Base-by-base conservation (phyloP, 1,140 invertebrate genomes). In the Ceratoteleas bidentatus region DNA sequence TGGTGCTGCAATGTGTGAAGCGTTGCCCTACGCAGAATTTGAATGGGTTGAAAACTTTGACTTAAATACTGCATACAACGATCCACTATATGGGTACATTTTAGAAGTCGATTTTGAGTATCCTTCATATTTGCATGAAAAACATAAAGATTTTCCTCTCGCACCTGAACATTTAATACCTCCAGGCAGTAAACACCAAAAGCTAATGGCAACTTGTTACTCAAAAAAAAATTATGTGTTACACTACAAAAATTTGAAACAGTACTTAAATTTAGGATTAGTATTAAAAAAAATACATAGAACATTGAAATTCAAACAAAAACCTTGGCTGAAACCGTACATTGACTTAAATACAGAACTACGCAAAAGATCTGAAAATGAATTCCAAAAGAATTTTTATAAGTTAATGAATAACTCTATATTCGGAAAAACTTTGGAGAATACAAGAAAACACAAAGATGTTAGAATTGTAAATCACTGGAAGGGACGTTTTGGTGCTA, bases 1-100 rank as follows among this genome's bases (percentile, higher is more conserved):
- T 89, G 93, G 92, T 11, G 89, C 80, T 62, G 88, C 89, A 9
- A 92, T 93, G 91, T 88, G 83, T 14, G 82, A 90, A 75, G 81
- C 72, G 70, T 83, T 93, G 40, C 92, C 92, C 14, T 81, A 76
- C 15, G 73, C 65, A 33, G 75, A 85, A 36, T 93, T 93, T 88
- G 54, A 91, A 81, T 93, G 91, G 90, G 58, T 90, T 13, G 32
- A 33, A 5, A 13, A 49, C 6, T 13, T 13, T 14, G 6, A 13
- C 13, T n/a, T 56, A 4, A 65, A 84, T 15, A 64, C 8, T 34
- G 80, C 91, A 76, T 86, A 92, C 87, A 81, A 92, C 87, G 82
- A 24, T 24, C 24, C 86, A 50, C 34, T 82, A 13, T 74, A 74
- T 38, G 93, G 93, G 3, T 94, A 91, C 70, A 91, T 94, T 52